A percentile compares a stretch with the other conserved stretches of the same genome.
Conservation (phyloP, 2,113 vertebrate species). For the Pseudopodoces humilis region DNA sequence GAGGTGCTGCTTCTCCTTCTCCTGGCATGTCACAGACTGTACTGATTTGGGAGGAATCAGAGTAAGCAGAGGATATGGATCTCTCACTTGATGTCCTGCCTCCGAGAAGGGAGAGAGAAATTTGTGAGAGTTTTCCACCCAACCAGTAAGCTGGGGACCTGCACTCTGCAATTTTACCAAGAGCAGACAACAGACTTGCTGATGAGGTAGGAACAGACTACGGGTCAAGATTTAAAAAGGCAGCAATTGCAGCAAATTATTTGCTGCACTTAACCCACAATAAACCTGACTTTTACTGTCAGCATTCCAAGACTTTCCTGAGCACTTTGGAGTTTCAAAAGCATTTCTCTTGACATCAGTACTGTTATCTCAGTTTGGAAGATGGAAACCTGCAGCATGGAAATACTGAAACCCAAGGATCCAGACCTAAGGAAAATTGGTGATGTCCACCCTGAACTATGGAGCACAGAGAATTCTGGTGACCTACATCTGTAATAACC, state of each 20-base stretch:
- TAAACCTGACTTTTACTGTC: not conserved
- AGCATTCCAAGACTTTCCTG: not conserved
- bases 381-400: not conserved
- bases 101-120: not conserved
- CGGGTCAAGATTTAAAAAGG: not conserved
- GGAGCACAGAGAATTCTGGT: not conserved
- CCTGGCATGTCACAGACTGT: not conserved
- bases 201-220: not conserved
- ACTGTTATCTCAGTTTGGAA: not conserved
- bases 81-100: not conserved
- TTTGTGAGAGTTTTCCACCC: not conserved
- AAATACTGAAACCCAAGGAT: not conserved
- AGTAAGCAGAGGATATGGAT: not conserved
- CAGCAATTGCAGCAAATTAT: not conserved
- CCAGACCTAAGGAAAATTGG: not conserved
- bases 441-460: accelerated
- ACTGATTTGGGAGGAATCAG: not conserved
- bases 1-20: not conserved
- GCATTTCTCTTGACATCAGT: not conserved
- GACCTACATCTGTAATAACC: not conserved
- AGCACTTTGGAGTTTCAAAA: not conserved
- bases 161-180: not conserved
- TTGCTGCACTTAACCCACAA: no score
- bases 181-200: not conserved
- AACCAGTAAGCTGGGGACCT: not conserved